A percentile compares a stretch with the other conserved stretches of the same genome.
Conservation (phyloP, 2,797 vertebrate species). For the Coilia nasus region DNA sequence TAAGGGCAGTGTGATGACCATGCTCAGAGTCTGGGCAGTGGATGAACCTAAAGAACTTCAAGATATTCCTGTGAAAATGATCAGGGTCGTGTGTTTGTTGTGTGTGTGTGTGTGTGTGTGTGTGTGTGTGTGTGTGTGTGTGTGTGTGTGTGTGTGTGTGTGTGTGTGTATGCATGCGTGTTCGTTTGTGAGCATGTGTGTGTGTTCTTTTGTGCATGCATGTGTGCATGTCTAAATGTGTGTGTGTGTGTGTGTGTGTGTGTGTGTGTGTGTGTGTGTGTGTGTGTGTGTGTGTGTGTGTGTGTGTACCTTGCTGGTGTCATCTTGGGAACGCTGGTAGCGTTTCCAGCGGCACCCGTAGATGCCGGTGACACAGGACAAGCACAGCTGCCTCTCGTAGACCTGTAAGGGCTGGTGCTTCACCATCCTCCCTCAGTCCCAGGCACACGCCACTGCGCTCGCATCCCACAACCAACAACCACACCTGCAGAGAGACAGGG, state of each 20-base stretch:
- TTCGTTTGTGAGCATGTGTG: too few species aligned
- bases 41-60: too few species aligned
- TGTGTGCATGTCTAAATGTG: conserved; percentile 15
- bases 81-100: too few species aligned
- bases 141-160: too few species aligned
- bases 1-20: conserved; percentile 11
- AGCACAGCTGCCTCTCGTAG: conserved; percentile 95
- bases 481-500: conserved; percentile 62
- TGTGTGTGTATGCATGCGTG: too few species aligned
- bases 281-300: conserved; percentile 17
- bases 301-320: conserved; percentile 85
- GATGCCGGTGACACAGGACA: conserved; percentile 96
- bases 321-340: conserved; percentile 97
- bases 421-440: conserved; percentile 92
- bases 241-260: conserved; percentile 5
- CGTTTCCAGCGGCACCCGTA: conserved; percentile 99
- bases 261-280: not conserved
- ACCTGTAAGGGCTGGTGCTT: conserved; percentile 98
- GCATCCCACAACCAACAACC: conserved; percentile 82
- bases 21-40: too few species aligned
- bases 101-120: too few species aligned
- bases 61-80: too few species aligned
- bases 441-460: conserved; percentile 69
- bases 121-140: not conserved
- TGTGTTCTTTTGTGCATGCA: too few species aligned